phyloP scores from a whole-genome alignment of 35 echinoderm and acorn worm species.

The Hemicentrotus pulcherrimus region DNA sequence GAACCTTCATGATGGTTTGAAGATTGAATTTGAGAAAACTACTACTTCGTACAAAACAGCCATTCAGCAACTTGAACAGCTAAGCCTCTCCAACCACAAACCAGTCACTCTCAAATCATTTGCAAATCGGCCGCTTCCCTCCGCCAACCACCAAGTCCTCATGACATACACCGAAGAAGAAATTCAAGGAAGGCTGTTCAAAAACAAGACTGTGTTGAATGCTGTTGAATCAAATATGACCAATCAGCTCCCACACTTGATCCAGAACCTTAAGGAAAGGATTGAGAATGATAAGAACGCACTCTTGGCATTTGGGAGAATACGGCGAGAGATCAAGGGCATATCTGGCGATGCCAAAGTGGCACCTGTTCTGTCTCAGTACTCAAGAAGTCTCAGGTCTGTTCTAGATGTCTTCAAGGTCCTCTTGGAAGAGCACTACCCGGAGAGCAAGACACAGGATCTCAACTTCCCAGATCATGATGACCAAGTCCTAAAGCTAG shows the following conservation, averaged over 20 bases:
- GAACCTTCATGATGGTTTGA: slow-evolving; percentile 89
- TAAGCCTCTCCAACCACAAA: slow-evolving; percentile 77
- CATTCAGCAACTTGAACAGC: slow-evolving; percentile 71
- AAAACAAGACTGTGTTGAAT: slow-evolving; percentile 95
- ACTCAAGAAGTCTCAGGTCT: slow-evolving; percentile 76
- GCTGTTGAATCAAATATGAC: slow-evolving; percentile 80
- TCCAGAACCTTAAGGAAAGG: slow-evolving; percentile 77
- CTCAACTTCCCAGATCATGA: slow-evolving; percentile 32
- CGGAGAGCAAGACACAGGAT: slow-evolving; percentile 13
- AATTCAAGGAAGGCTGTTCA: slow-evolving; percentile 84
- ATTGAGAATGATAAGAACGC: slow-evolving; percentile 96
- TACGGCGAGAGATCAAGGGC: slow-evolving; percentile 81
- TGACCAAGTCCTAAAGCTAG: slow-evolving; percentile 39
- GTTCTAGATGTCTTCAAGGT: slow-evolving; percentile 76
- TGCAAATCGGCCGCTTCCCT: slow-evolving; percentile 55
- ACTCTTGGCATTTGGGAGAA: slow-evolving; percentile 83
- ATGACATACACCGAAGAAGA: slow-evolving; percentile 80
- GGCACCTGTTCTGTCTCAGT: slow-evolving; percentile 85
- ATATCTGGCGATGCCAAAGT: slow-evolving; percentile 86
- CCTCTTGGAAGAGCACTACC: slow-evolving; percentile 72
- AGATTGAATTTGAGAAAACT: slow-evolving; percentile 79
- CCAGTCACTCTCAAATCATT: slow-evolving; percentile 69
- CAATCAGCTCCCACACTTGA: slow-evolving; percentile 70
- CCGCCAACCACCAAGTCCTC: slow-evolving; percentile 79
- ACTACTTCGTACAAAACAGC: slow-evolving; percentile 72